Base-by-base conservation (phyloP, 2,888 invertebrate genomes). In the Eremobia ochroleuca region DNA sequence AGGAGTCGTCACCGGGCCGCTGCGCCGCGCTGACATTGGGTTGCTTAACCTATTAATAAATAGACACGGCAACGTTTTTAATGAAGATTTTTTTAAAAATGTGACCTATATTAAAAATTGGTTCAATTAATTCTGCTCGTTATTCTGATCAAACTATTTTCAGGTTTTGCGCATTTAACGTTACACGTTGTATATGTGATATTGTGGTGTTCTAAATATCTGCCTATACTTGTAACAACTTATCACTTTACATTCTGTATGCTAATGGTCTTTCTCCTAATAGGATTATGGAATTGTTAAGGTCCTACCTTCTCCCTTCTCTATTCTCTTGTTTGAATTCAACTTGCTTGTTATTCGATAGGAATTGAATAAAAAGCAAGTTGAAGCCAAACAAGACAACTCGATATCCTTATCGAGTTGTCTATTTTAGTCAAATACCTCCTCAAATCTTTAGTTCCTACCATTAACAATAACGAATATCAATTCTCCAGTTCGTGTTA, bases 401-500 rank as follows among this genome's bases (percentile, higher is more conserved):
- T n/a, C n/a, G n/a, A n/a, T n/a, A n/a, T 62, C 25, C 21, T 37
- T n/a, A 52, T 55, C 31, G 11, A 15, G n/a, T 59, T n/a, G 11
- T 21, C 18, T 76, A 43, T 46, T 43, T 64, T 55, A 25, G 6
- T 25, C 21, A 49, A 18, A 25, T 4, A 25, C 9, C 13, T 66
- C 43, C 46, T 43, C 13, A 28, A 58, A n/a, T 37, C 11, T 4
- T 40, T 25, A 61, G 3, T 49, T 67, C 9, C 31, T 34, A n/a
- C 31, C 46, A 61, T n/a, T 37, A 9, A 58, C 37, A 37, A 15
- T 34, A 21, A 69, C 28, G 11, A 55, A 43, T n/a, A 64, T 25
- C 3, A 8, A 68, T 25, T 62, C 8, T 49, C 31, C 28, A 58
- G 11, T 62, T 15, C 49, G 61, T 81, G 72, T 64, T 67, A 69